Conservation (phyloP, 1,140 invertebrate genomes). For the Dendroctonus valens region DNA sequence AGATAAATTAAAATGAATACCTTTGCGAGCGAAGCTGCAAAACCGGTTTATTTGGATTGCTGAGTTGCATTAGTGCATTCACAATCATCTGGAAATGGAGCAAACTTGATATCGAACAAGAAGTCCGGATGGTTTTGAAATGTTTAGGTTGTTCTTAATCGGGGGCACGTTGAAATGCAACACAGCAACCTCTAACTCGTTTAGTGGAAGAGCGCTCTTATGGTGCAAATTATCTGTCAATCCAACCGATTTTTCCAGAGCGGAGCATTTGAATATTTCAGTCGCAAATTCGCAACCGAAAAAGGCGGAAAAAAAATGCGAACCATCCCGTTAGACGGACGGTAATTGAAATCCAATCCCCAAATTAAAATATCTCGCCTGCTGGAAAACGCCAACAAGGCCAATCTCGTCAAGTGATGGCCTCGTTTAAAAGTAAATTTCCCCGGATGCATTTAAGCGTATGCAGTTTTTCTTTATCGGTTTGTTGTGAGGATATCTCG, state of each 20-base stretch:
- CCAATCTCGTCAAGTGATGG: constrained; percentile 19
- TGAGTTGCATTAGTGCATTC: background rate
- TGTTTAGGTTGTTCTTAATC: constrained; percentile 7
- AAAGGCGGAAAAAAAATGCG: constrained; percentile 18
- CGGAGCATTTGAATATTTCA: constrained; percentile 29
- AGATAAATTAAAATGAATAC: constrained; percentile 19
- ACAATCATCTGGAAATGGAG: too few species aligned
- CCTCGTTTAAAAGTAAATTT: constrained; percentile 13
- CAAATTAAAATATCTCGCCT: constrained; percentile 34
- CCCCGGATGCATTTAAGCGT: constrained; percentile 21
- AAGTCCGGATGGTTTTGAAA: background rate
- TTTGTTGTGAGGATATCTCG: too few species aligned
- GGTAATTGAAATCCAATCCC: constrained; percentile 32
- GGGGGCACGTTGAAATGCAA: constrained; percentile 9
- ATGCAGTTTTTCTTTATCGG: constrained; percentile 20
- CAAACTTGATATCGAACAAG: too few species aligned
- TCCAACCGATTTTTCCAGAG: constrained; percentile 21
- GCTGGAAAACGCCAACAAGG: constrained; percentile 21
- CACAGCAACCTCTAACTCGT: constrained; percentile 4
- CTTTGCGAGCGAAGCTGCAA: constrained; percentile 5
- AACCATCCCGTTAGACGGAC: constrained; percentile 21
- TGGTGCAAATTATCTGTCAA: constrained; percentile 30
- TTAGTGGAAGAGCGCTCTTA: constrained; percentile 9
- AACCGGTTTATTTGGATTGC: constrained; percentile 1
- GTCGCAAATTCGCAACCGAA: constrained; percentile 22